phyloP scores from a whole-genome alignment of 2,797 vertebrate genomes.

The Otolemur crassicaudatus region DNA sequence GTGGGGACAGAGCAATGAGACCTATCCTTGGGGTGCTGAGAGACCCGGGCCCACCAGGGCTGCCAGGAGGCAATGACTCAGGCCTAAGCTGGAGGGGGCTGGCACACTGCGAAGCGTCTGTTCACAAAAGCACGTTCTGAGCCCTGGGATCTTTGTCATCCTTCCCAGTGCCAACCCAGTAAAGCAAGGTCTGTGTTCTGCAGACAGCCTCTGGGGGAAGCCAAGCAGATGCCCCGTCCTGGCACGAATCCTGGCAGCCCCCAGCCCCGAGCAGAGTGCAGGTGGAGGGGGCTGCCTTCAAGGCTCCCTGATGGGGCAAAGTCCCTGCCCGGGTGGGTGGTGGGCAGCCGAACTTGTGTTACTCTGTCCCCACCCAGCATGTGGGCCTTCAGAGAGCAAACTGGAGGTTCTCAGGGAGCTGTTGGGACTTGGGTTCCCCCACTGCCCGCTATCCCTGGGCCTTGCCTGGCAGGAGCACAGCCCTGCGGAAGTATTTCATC shows the following conservation, averaged over 20 bases:
- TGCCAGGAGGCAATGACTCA: not conserved
- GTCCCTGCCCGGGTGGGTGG: too few species aligned
- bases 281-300: not conserved
- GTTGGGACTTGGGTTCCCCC: not conserved
- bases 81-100: not conserved
- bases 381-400: not conserved
- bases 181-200: not conserved
- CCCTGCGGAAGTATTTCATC: not conserved
- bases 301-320: not conserved
- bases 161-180: not conserved
- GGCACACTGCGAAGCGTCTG: not conserved
- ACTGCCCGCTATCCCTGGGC: rapidly evolving
- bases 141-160: constrained; percentile 5
- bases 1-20: rapidly evolving
- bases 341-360: not conserved
- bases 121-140: not conserved
- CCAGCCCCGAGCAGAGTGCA: too few species aligned
- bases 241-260: not conserved
- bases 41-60: not conserved
- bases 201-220: not conserved
- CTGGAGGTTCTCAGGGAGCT: not conserved
- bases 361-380: too few species aligned
- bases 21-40: not conserved
- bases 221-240: not conserved
- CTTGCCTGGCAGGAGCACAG: not conserved